Base-by-base conservation (phyloP, 2,797 vertebrate species). In the Cuculus canorus region DNA sequence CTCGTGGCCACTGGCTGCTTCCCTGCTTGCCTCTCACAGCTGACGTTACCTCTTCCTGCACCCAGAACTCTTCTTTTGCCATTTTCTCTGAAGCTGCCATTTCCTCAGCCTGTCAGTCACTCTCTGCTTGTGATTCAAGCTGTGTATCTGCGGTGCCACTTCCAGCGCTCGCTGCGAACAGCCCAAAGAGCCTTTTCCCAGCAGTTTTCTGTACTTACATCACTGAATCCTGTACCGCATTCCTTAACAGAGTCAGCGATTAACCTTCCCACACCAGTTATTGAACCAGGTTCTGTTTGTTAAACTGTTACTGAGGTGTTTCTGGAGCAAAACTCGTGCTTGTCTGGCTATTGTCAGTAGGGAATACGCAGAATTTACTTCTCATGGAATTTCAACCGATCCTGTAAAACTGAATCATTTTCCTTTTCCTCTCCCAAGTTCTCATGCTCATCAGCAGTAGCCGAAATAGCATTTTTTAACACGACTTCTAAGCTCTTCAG, bases 121-220 rank as follows among this genome's bases (percentile, higher is more conserved):
- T 87, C 60, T 93, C 93, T 96, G 88, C 81, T 96, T 94, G 87
- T 76, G 88, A 88, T 95, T 95, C 92, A 73, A 13, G 87, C 91
- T 73, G 87, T 82, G 87, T 75, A 7, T 90, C 73, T 73, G 79
- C 73, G 85, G 82, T 52, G 72, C 86, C 11, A 63, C 50, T 77
- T 33, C 28, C 82, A 32, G 35, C 23, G 53, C 87, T 90, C 57
- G 10, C 59, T 59, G 22, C 71, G 57, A 33, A 37, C n/a, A 7
- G 13, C 5, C 60, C n/a, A 52, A 70, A 47, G 52, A 76, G 61
- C 82, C 68, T 70, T 86, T 92, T 86, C 4, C 65, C 84, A 80
- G 54, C 33, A 1, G 61, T 76, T 37, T 63, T 47, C 48, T 71
- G 37, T 39, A 7, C 70, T 78, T 56, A 6, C 15, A 1, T 43